Base-by-base conservation (phyloP, 2,888 invertebrate species). In the Philhelius pedissequus region DNA sequence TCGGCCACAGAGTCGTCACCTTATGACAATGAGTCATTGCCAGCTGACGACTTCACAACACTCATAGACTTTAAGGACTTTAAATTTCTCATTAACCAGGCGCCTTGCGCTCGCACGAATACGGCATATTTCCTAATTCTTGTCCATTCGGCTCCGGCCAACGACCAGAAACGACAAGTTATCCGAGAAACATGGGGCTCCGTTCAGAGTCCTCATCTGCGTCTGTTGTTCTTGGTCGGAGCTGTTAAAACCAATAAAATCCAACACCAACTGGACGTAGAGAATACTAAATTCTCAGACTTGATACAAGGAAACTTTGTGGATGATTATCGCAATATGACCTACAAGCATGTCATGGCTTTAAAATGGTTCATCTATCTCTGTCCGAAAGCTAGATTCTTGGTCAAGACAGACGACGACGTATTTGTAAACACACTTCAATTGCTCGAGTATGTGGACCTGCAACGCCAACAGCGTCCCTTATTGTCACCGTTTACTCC, bases 271-370 rank as follows among this genome's bases (percentile, higher is more conserved):
- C 87, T 94, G 11, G 89, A 91, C 8, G 88, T 91, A 5, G 96
- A 96, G 88, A 94, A 94, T 88, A 88, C 88, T 0, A 88, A 90
- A 0, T 92, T 94, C 87, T 92, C 92, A 0, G 97, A 97, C 88
- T 92, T 97, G 64, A 93, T 97, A 18, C 96, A 96, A 89, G 97
- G 96, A 0, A 94, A 93, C 76, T 97, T 96, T 88, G 87, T 93
- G 45, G 97, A 97, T 91, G 93, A 94, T 0, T 97, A 97, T 88
- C 93, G 94, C 62, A 97, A 97, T 90, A 93, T 97, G 91, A 97
- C 97, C 0, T 95, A 96, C 88, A 97, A 97, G 89, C 96, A 97
- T 90, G 94, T 95, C 6, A 96, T 96, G 94, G 95, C 94, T 0
- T 92, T 97, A 52, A 96, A 96, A 89, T 97, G 96, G 95, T 94